Evolutionary conservation across 2,888 invertebrate species (phyloP).

Genomic region (Coronaproctus castanopsis): DNA sequence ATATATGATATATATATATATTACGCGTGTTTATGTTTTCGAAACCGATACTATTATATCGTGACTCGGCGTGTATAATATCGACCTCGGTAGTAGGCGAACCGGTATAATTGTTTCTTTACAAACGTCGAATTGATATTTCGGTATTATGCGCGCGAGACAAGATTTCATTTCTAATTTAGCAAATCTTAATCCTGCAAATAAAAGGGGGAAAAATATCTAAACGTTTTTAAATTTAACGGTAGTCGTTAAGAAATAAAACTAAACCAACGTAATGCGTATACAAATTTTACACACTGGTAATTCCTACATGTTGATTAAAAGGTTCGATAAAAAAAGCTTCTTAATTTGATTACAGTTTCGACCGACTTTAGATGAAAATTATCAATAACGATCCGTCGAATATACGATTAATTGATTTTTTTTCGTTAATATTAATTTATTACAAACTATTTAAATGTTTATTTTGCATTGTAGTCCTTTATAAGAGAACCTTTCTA

Average conservation of each 20-base stretch:
- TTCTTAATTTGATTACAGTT: too few relatives aligned
- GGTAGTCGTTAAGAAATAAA: neutral
- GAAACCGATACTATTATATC: slow-evolving; percentile 6
- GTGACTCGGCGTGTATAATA: slow-evolving; percentile 10
- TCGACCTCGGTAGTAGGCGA: slow-evolving; percentile 11
- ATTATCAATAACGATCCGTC: too few relatives aligned
- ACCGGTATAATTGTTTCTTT: slow-evolving; percentile 17
- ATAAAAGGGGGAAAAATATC: neutral
- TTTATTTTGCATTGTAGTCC: too few relatives aligned
- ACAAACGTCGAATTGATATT: slow-evolving; percentile 19
- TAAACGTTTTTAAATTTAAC: neutral
- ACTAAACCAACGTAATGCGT: neutral
- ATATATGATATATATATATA: too few relatives aligned
- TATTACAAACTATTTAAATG: too few relatives aligned
- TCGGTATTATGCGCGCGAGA: slow-evolving; percentile 29
- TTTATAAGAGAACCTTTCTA: too few relatives aligned
- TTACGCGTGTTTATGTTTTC: slow-evolving; percentile 4
- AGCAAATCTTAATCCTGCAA: slow-evolving; percentile 11
- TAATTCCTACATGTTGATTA: too few relatives aligned
- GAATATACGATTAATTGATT: too few relatives aligned
- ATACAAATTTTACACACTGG: too few relatives aligned
- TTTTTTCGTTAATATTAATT: too few relatives aligned
- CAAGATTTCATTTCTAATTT: slow-evolving; percentile 34
- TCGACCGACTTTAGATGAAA: too few relatives aligned
- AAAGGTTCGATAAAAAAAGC: too few relatives aligned